Evolutionary conservation across 2,888 invertebrate species (phyloP), one percentile per base, ranked within the genome.

Genomic region (Rotaria macrura): DNA sequence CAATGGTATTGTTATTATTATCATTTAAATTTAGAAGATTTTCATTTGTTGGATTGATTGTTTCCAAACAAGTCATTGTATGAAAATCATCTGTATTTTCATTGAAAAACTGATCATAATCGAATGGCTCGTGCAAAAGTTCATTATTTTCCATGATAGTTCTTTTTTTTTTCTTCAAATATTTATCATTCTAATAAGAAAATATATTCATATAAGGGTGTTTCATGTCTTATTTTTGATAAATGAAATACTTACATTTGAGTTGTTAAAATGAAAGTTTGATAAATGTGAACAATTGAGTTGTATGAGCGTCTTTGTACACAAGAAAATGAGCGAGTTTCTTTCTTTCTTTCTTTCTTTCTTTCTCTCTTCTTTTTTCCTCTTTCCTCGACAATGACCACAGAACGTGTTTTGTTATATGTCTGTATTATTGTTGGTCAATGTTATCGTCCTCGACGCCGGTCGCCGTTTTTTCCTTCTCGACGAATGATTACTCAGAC

Each of bases 21-120:
- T 79, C 43, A 43, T 79, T 79, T 25, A 43, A 43, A 43, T 43
- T n/a, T 10, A 43, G 20, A 43, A 79, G 43, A 79, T 79, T 79
- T 40, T 43, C 79, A 79, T 79, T 79, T 12, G 79, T 79, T 17
- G 34, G 34, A 34, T 34, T 34, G 2, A 34, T 65, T 57, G 57
- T 12, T 14, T 38, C 65, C 2, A 65, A 6, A 34, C 65, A 65
- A 12, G 65, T 38, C 65, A 65, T 65, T 43, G 43, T 79, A 43
- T 40, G 43, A 79, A n/a, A 79, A 14, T 43, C n/a, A n/a, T 40
- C n/a, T 10, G n/a, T 79, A 79, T 40, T 43, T 43, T 79, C 79
- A 43, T 25, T 43, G 43, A 79, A 79, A 79, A 79, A 79, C 25
- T 79, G 43, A 43, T 79, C 43, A 79, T 79, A 79, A 79, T 79